These are phyloP conservation scores for Echinops telfairi DNA, from an alignment of 2,113 vertebrate genomes.

Conservation along the genomic window DNA sequence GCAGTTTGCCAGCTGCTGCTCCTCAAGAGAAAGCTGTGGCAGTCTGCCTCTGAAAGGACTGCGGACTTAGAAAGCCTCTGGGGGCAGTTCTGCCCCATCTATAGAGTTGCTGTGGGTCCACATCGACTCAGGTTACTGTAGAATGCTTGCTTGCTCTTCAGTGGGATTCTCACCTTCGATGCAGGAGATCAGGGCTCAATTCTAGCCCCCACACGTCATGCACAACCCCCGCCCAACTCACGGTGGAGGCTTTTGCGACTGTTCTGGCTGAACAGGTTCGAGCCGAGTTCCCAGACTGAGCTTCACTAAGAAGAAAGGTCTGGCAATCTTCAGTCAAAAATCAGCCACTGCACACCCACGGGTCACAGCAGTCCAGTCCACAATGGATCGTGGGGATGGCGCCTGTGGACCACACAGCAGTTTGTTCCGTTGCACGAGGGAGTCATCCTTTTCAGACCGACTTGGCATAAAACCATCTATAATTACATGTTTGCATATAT, in stretches of 20 bases:
- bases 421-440: background rate
- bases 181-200: background rate
- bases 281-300: background rate
- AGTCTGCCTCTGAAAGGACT: background rate
- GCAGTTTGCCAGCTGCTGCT: background rate
- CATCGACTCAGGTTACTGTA: background rate
- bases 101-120: background rate
- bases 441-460: background rate
- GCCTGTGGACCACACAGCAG: background rate
- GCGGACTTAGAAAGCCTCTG: background rate
- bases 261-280: background rate
- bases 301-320: background rate
- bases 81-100: background rate
- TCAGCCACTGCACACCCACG: background rate
- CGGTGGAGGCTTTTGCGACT: background rate
- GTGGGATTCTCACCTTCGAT: background rate
- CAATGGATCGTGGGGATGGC: background rate
- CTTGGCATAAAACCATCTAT: background rate
- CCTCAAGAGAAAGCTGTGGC: background rate
- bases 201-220: background rate
- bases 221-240: background rate
- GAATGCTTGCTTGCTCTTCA: background rate
- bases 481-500: background rate
- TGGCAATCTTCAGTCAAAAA: background rate
- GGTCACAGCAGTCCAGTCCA: background rate